phyloP scores from a whole-genome alignment of 1,140 invertebrate species.

The Tribolium castaneum region DNA sequence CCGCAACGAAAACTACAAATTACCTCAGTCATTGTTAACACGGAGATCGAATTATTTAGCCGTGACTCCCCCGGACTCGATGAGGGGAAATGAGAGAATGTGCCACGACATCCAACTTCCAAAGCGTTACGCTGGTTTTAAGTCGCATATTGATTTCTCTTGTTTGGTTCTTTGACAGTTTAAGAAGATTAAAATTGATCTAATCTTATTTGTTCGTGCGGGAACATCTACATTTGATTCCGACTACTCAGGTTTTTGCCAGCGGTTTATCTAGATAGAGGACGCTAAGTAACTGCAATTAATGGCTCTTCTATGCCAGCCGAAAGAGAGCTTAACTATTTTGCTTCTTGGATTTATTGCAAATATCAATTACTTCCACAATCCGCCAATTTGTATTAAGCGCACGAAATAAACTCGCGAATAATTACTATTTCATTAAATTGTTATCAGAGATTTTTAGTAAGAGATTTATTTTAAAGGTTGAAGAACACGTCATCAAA shows the following conservation, averaged over 20 bases:
- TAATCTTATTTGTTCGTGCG: not conserved
- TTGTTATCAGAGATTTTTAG: no score
- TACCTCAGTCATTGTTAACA: constrained; percentile 32
- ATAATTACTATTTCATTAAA: no score
- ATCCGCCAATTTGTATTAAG: not conserved
- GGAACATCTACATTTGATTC: not conserved
- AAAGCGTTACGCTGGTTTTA: not conserved
- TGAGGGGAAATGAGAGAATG: not conserved
- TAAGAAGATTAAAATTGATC: not conserved
- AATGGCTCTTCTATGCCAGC: not conserved
- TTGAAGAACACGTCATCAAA: no score
- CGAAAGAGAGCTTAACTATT: not conserved
- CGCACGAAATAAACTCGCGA: not conserved
- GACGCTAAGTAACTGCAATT: not conserved
- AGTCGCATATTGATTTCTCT: not conserved
- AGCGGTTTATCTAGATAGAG: not conserved
- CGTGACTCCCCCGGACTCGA: not conserved
- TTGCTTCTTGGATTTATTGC: not conserved
- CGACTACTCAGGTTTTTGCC: not conserved
- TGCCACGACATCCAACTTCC: not conserved
- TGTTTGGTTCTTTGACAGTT: not conserved
- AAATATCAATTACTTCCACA: not conserved
- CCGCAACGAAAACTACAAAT: constrained; percentile 32
- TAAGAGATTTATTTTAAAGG: no score
- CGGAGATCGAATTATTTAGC: constrained; percentile 30